Conservation (phyloP, 2,888 invertebrate species). For the Trilocha varians region DNA sequence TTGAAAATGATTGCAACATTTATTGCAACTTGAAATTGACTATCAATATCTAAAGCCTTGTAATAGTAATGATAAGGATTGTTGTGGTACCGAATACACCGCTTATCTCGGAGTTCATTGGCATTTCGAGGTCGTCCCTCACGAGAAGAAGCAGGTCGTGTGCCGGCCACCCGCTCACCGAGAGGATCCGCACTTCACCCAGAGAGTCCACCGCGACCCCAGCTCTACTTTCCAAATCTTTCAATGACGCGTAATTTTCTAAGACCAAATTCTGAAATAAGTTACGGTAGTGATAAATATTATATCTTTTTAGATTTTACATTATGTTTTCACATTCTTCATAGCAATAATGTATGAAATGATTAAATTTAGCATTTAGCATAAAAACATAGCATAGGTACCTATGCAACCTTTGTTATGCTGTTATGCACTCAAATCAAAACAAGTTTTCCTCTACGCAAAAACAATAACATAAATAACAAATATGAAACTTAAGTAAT, state of each 20-base stretch:
- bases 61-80: conserved; percentile 5
- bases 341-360: too few species aligned
- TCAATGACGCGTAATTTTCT: conserved; percentile 43
- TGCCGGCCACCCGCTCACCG: conserved; percentile 51
- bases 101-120: conserved; percentile 31
- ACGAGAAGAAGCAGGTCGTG: conserved; percentile 49
- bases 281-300: too few species aligned
- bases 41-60: conserved; percentile 1
- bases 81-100: conserved; percentile 39
- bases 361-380: too few species aligned
- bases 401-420: too few species aligned
- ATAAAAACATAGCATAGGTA: too few species aligned
- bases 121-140: conserved; percentile 33
- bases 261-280: conserved; percentile 38
- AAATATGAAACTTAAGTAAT: too few species aligned
- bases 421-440: too few species aligned
- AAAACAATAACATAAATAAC: too few species aligned
- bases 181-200: conserved; percentile 48
- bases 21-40: neutral
- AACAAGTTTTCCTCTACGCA: too few species aligned
- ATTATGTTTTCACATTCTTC: too few species aligned
- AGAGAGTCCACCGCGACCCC: conserved; percentile 38
- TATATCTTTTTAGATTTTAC: too few species aligned
- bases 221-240: conserved; percentile 42
- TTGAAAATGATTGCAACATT: neutral